phyloP scores from a whole-genome alignment of 2,888 invertebrate genomes.

The Ptychoptera albimana region DNA sequence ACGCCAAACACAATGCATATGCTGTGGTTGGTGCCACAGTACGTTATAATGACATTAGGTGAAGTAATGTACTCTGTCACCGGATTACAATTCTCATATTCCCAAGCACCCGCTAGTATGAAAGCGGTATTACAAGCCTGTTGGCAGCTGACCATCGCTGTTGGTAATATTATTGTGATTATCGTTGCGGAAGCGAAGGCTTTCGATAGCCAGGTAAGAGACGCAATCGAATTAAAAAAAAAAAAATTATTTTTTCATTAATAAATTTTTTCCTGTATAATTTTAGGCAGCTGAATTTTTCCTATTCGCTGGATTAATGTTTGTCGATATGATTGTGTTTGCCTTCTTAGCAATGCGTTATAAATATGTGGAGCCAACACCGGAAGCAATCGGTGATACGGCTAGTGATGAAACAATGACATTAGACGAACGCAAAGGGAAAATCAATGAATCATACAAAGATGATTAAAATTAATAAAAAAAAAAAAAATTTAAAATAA shows the following conservation, averaged over 20 bases:
- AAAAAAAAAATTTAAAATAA: no score
- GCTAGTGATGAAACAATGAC: neutral
- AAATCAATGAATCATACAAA: no score
- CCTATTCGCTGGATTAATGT: constrained; percentile 78
- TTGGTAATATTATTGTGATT: constrained; percentile 88
- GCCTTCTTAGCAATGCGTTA: constrained; percentile 65
- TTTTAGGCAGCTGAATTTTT: constrained; percentile 72
- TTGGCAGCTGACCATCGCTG: constrained; percentile 86
- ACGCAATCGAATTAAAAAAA: no score
- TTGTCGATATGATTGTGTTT: constrained; percentile 68
- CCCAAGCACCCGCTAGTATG: constrained; percentile 61
- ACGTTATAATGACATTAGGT: constrained; percentile 46
- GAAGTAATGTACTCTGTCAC: constrained; percentile 48
- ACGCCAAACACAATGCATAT: constrained; percentile 38
- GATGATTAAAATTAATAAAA: no score
- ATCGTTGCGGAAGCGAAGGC: constrained; percentile 66
- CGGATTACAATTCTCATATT: constrained; percentile 53
- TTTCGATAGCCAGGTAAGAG: constrained; percentile 30
- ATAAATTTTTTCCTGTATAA: no score
- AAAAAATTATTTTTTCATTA: no score
- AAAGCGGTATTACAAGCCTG: constrained; percentile 85
- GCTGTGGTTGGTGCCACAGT: constrained; percentile 51
- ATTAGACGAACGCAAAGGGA: neutral
- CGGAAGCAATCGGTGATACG: neutral
- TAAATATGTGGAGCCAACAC: constrained; percentile 21